Percentiles rank a stretch among this genome's conserved stretches.
Evolutionary conservation across 2,888 invertebrate genomes (phyloP).

Genomic region (Catocala fraxini): DNA sequence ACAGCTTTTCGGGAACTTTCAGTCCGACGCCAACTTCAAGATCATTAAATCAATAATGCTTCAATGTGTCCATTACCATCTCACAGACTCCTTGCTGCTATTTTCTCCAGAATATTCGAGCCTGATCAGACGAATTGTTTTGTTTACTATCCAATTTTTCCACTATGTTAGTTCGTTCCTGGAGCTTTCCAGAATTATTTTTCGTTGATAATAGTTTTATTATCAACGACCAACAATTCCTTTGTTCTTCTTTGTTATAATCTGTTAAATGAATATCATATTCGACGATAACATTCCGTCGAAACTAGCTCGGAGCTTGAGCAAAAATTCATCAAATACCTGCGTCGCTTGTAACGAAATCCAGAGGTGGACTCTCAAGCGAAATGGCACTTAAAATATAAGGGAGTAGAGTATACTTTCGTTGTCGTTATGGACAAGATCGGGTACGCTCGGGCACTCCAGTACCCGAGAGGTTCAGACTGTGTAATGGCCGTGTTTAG

Average conservation of each 20-base stretch:
- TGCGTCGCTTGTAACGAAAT: constrained; percentile 17
- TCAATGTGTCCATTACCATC: no score
- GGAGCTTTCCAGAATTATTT: no score
- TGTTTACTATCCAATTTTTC: no score
- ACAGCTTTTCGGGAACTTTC: no score
- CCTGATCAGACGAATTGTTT: no score
- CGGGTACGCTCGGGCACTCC: constrained; percentile 31
- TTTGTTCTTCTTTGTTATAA: constrained; percentile 2
- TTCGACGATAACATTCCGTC: constrained; percentile 21
- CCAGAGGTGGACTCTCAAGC: constrained; percentile 15
- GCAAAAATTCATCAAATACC: constrained; percentile 47
- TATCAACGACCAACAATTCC: constrained; percentile 4
- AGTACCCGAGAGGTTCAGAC: constrained; percentile 21
- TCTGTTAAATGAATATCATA: constrained; percentile 36
- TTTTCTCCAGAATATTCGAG: no score
- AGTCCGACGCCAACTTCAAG: no score
- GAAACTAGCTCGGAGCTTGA: constrained; percentile 14
- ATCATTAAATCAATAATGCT: no score
- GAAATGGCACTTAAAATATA: constrained; percentile 43
- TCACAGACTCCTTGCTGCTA: no score
- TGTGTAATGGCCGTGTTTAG: constrained; percentile 11
- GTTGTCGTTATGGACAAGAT: constrained; percentile 53
- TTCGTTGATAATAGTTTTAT: no score
- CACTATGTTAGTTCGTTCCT: no score
- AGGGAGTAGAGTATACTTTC: constrained; percentile 45